Conservation (phyloP, 1,140 invertebrate species). For the Macrotrachela quadricornifera region DNA sequence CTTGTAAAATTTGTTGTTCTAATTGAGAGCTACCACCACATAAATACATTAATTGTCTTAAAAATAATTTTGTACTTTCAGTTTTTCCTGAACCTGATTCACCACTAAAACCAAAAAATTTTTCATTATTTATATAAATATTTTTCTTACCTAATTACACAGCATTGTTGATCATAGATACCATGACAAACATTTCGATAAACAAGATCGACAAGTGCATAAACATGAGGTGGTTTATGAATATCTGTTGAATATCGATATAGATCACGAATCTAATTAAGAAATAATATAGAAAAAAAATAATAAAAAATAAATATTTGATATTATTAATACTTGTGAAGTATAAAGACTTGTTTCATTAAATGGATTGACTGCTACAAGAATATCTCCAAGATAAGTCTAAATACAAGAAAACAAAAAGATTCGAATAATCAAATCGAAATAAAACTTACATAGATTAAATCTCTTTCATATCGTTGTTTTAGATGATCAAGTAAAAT, state of each 20-base stretch:
- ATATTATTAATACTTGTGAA: conserved; percentile 38
- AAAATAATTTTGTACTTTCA: conserved; percentile 53
- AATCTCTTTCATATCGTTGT: conserved; percentile 17
- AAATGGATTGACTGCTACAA: conserved; percentile 61
- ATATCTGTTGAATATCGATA: conserved; percentile 52
- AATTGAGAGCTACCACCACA: conserved; percentile 22
- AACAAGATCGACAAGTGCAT: conserved; percentile 51
- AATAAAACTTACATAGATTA: conserved; percentile 25
- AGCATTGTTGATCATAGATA: conserved; percentile 35
- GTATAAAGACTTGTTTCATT: conserved; percentile 51
- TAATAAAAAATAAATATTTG: too few species aligned
- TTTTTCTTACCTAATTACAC: conserved; percentile 38
- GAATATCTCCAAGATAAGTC: conserved; percentile 65
- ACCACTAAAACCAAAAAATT: conserved; percentile 48
- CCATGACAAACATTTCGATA: conserved; percentile 41
- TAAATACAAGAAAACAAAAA: conserved; percentile 36
- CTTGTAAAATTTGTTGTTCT: too few species aligned
- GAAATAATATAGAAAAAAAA: too few species aligned
- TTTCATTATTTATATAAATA: conserved; percentile 55
- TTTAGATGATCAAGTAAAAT: conserved; percentile 22
- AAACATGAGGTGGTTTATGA: conserved; percentile 62
- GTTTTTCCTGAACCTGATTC: conserved; percentile 93
- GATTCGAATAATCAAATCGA: background rate
- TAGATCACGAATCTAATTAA: too few species aligned
- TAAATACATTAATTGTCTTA: conserved; percentile 36